Conservation (phyloP, 2,113 vertebrate species). For the Probosciger aterrimus region DNA sequence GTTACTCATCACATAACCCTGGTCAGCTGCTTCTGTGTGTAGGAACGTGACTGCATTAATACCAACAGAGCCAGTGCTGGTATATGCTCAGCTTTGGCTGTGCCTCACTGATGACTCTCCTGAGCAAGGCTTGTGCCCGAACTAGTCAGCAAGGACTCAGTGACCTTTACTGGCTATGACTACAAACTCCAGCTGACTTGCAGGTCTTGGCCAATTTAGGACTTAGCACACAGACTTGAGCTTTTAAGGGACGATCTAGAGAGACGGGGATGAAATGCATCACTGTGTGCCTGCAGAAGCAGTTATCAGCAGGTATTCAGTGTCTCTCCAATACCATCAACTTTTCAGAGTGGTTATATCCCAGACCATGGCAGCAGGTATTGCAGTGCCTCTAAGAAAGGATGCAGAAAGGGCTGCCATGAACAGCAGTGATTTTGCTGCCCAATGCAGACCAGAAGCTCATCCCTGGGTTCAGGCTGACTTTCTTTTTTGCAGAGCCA, state of each 20-base stretch:
- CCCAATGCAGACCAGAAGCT: not conserved
- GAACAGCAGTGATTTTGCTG: not conserved
- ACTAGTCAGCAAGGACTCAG: not conserved
- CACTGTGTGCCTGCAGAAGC: not conserved
- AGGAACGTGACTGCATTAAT: not conserved
- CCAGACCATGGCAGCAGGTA: not conserved
- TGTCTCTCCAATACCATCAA: fast-evolving
- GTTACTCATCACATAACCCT: not conserved
- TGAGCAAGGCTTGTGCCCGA: not conserved
- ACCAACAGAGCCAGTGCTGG: not conserved
- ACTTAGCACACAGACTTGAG: not conserved
- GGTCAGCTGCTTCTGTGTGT: not conserved
- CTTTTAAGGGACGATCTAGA: not conserved
- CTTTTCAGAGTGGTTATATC: fast-evolving
- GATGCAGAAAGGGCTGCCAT: not conserved
- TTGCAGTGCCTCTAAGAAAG: not conserved
- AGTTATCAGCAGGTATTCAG: fast-evolving
- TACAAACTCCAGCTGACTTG: not conserved
- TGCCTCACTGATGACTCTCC: not conserved
- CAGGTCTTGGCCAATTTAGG: not conserved
- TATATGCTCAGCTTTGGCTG: not conserved
- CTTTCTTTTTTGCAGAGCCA: fast-evolving
- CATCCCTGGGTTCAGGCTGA: not conserved
- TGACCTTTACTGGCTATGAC: fast-evolving
- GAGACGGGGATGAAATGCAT: fast-evolving